Conservation (phyloP, 2,888 invertebrate species). For the Oxycera nigricornis region DNA sequence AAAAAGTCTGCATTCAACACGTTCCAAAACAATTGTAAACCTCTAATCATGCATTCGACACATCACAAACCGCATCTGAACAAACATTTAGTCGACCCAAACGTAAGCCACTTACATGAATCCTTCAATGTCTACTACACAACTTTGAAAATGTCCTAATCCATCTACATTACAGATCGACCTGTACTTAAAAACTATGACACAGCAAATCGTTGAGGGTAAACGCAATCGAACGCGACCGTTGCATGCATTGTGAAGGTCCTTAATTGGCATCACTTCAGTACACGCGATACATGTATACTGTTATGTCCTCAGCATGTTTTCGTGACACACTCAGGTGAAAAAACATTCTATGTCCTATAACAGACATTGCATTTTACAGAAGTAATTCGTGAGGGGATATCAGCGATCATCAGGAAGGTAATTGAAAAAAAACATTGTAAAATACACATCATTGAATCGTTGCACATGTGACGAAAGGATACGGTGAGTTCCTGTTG, state of each 20-base stretch:
- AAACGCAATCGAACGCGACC: neutral
- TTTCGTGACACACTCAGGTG: neutral
- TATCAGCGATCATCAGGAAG: neutral
- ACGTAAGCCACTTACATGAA: neutral
- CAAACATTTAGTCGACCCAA: neutral
- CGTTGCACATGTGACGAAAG: neutral
- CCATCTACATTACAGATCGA: constrained; percentile 1
- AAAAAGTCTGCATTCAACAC: neutral
- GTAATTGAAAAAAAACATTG: constrained; percentile 22
- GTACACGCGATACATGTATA: neutral
- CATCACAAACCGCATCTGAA: neutral
- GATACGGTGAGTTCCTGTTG: neutral
- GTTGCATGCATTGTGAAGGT: neutral
- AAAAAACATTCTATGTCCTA: neutral
- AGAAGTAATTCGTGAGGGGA: neutral
- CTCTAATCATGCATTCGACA: neutral
- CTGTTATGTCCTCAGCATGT: neutral
- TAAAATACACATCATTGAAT: constrained; percentile 15
- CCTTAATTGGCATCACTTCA: neutral
- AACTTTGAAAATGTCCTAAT: constrained; percentile 1
- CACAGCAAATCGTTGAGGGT: neutral
- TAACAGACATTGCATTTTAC: no score
- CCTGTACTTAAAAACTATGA: constrained; percentile 29
- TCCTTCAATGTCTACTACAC: constrained; percentile 21
- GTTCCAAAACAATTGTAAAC: neutral